Conservation (phyloP, 2,113 vertebrate genomes). For the Hucho hucho region DNA sequence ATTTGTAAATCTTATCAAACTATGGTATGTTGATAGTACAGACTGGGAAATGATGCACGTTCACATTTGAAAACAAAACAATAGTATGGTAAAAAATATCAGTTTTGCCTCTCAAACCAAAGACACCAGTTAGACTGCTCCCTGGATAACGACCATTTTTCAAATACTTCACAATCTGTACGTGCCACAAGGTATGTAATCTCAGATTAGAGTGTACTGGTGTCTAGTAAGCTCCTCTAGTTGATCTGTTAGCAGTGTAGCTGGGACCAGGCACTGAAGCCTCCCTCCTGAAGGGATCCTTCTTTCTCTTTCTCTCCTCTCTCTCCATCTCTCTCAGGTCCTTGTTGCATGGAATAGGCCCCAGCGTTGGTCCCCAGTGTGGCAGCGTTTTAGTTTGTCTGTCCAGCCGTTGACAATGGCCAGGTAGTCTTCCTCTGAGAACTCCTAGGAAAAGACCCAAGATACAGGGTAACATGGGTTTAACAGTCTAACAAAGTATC, state of each 20-base stretch:
- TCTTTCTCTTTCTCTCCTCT: too few species aligned
- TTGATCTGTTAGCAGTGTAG: neutral
- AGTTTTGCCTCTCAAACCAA: neutral
- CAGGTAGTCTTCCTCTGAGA: conserved; percentile 78
- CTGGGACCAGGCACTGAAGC: too few species aligned
- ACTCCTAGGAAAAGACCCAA: conserved; percentile 66
- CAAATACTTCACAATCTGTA: neutral
- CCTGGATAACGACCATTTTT: neutral
- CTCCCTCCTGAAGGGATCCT: too few species aligned
- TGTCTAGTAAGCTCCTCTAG: neutral
- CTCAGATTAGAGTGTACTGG: neutral
- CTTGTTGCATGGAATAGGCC: conserved; percentile 76
- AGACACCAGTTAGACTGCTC: neutral
- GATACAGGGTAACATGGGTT: neutral
- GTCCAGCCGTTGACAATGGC: conserved; percentile 75
- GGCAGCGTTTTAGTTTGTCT: conserved; percentile 76
- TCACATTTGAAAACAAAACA: neutral
- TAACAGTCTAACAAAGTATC: neutral
- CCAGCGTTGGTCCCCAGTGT: conserved; percentile 79
- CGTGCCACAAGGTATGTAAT: neutral
- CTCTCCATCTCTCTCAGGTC: conserved; percentile 43
- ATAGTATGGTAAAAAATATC: too few species aligned
- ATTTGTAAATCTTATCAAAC: neutral
- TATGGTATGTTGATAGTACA: neutral
- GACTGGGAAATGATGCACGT: neutral